Evolutionary conservation across 2,888 invertebrate species (phyloP).

Genomic region (Heliconius hortense): DNA sequence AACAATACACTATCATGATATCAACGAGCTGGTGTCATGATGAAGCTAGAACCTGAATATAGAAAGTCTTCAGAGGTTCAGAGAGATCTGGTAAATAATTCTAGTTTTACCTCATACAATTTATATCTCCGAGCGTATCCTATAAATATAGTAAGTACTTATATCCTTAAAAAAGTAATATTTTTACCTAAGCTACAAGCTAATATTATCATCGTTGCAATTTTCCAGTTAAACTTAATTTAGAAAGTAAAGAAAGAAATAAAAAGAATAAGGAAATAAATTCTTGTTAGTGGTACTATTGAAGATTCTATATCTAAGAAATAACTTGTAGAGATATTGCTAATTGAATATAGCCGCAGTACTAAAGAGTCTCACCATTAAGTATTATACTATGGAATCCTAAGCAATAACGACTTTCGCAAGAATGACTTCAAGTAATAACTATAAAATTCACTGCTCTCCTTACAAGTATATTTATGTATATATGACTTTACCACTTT

Average conservation of each 20-base stretch:
- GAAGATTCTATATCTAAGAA: neutral
- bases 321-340: neutral
- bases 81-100: too few relatives aligned
- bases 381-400: neutral
- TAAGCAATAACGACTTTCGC: neutral
- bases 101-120: too few relatives aligned
- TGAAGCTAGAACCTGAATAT: too few relatives aligned
- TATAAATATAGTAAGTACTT: too few relatives aligned
- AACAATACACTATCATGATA: too few relatives aligned
- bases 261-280: neutral
- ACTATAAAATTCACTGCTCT: neutral
- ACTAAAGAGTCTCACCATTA: neutral
- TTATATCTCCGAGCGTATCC: too few relatives aligned
- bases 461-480: neutral
- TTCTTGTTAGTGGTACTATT: neutral
- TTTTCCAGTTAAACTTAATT: too few relatives aligned
- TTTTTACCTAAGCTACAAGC: too few relatives aligned
- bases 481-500: neutral
- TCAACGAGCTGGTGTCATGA: too few relatives aligned
- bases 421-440: conserved; percentile 7
- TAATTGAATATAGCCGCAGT: conserved; percentile 3
- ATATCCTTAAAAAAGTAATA: too few relatives aligned
- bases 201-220: too few relatives aligned
- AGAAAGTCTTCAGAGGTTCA: too few relatives aligned
- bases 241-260: neutral